These are phyloP conservation scores for Drosophila pallidifrons DNA, from an alignment of 1,140 invertebrate species.

Conservation along the genomic window DNA sequence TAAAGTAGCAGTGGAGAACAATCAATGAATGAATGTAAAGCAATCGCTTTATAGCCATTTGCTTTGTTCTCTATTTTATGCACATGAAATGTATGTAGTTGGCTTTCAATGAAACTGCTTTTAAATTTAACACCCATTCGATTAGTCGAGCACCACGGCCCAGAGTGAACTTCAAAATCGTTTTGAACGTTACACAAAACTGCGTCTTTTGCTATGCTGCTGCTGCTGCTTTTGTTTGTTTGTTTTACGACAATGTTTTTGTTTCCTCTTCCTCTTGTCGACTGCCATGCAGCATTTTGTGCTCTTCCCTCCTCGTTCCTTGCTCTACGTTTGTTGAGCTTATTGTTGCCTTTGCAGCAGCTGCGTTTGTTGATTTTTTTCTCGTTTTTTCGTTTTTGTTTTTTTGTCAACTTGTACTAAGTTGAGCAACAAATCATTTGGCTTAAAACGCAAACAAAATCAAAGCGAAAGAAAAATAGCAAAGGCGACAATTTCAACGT, in stretches of 20 bases:
- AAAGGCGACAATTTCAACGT: slow-evolving; percentile 60
- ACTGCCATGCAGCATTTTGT: slow-evolving; percentile 14
- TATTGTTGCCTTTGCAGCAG: slow-evolving; percentile 77
- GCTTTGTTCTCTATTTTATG: background rate
- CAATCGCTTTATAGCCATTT: background rate
- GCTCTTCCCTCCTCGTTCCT: background rate
- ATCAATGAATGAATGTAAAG: background rate
- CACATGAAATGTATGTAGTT: background rate
- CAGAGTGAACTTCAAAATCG: slow-evolving; percentile 49
- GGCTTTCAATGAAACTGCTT: background rate
- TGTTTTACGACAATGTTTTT: slow-evolving; percentile 55
- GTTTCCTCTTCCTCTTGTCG: background rate
- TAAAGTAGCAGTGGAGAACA: background rate
- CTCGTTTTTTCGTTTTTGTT: background rate
- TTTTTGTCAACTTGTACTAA: slow-evolving; percentile 76
- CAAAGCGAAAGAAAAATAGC: slow-evolving; percentile 64
- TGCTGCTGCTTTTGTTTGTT: slow-evolving; percentile 59
- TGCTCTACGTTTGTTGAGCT: slow-evolving; percentile 7
- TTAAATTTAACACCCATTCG: slow-evolving; percentile 16
- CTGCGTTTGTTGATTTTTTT: slow-evolving; percentile 69
- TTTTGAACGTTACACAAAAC: slow-evolving; percentile 59
- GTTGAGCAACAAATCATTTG: slow-evolving; percentile 81
- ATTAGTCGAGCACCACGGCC: slow-evolving; percentile 34
- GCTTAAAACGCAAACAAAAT: slow-evolving; percentile 79
- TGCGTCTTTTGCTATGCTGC: slow-evolving; percentile 38